phyloP scores from a whole-genome alignment of 1,140 invertebrate species.

The Coptotermes formosanus region DNA sequence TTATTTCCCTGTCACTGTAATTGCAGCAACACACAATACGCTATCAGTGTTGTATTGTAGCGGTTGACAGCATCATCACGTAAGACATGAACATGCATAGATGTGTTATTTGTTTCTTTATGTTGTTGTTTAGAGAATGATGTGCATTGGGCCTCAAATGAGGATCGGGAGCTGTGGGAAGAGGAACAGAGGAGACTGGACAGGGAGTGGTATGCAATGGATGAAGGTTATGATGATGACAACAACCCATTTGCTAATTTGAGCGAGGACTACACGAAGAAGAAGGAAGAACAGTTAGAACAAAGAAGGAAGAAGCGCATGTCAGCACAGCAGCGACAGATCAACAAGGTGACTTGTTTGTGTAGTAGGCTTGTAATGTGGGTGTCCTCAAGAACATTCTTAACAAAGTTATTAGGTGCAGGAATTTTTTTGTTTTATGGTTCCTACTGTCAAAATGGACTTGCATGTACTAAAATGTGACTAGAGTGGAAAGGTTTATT shows the following conservation, averaged over 20 bases:
- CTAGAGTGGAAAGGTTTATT: no score
- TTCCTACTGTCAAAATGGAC: no score
- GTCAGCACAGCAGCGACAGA: slow-evolving; percentile 92
- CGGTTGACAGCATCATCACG: no score
- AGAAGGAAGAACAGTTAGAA: slow-evolving; percentile 89
- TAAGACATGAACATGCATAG: no score
- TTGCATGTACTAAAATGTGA: no score
- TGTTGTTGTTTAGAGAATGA: slow-evolving; percentile 41
- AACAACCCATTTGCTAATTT: slow-evolving; percentile 89
- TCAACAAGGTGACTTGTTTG: slow-evolving; percentile 66
- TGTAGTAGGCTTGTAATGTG: no score
- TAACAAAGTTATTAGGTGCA: no score
- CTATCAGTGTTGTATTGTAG: no score
- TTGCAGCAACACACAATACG: no score
- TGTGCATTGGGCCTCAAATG: slow-evolving; percentile 56
- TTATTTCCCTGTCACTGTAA: no score
- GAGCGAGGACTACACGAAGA: slow-evolving; percentile 85
- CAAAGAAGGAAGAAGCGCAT: slow-evolving; percentile 87
- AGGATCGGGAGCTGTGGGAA: slow-evolving; percentile 83
- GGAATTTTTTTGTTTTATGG: no score
- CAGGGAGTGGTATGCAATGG: slow-evolving; percentile 95
- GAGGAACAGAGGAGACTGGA: slow-evolving; percentile 91
- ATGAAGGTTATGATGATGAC: slow-evolving; percentile 90
- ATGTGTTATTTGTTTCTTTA: background rate
- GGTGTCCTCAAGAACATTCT: no score